phyloP scores from a whole-genome alignment of 2,888 invertebrate genomes.

The Plebejus anna region DNA sequence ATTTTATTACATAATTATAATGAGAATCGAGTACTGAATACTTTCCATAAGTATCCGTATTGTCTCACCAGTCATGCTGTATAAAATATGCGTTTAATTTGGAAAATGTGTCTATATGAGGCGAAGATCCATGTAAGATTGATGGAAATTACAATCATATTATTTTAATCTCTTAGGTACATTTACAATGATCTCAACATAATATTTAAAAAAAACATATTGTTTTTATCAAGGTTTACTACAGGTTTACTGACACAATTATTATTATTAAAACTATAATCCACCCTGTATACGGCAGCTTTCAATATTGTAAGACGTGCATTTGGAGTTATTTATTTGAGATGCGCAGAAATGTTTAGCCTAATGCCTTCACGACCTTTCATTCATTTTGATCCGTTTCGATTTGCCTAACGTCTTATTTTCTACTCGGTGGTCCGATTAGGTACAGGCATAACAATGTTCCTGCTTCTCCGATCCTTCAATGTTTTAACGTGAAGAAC shows the following conservation, averaged over 20 bases:
- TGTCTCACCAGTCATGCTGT: no score
- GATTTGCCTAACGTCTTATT: slow-evolving; percentile 74
- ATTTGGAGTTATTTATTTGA: slow-evolving; percentile 68
- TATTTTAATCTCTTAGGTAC: no score
- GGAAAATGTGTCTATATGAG: no score
- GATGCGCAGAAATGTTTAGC: slow-evolving; percentile 55
- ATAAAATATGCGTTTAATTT: no score
- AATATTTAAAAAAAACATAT: no score
- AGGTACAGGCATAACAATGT: slow-evolving; percentile 34
- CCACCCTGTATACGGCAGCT: slow-evolving; percentile 48
- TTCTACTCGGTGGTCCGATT: slow-evolving; percentile 68
- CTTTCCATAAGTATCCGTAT: no score
- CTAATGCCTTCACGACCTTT: slow-evolving; percentile 67
- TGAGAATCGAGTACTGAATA: no score
- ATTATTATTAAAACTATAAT: slow-evolving; percentile 19
- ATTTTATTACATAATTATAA: no score
- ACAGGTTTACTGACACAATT: no score
- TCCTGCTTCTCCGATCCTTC: background rate
- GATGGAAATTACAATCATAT: no score
- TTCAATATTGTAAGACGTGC: slow-evolving; percentile 56
- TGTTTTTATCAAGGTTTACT: no score
- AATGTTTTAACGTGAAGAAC: background rate
- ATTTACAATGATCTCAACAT: background rate
- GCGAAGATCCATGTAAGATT: no score
- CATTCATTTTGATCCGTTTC: slow-evolving; percentile 63